Conservation (phyloP, 2,113 vertebrate genomes). For the Catharus minimus region DNA sequence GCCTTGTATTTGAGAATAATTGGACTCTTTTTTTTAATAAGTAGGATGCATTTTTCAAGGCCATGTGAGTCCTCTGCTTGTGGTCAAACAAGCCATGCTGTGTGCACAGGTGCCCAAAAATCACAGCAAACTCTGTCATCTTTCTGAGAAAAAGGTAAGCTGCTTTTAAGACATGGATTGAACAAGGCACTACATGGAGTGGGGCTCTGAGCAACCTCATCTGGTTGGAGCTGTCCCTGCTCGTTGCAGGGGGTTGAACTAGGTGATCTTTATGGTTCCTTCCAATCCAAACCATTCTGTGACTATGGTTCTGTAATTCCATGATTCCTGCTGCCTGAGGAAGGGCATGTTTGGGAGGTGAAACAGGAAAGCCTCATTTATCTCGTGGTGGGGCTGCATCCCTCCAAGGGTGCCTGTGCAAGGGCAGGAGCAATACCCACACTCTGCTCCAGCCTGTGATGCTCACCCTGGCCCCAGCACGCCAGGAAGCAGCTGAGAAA, state of each 20-base stretch:
- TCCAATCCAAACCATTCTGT: background rate
- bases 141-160: background rate
- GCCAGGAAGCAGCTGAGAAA: accelerated
- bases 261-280: background rate
- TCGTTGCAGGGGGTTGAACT: background rate
- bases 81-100: background rate
- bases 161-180: background rate
- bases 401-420: accelerated
- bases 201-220: background rate
- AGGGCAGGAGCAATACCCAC: background rate
- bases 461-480: accelerated
- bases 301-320: background rate
- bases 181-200: background rate
- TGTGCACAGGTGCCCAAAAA: background rate
- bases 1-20: background rate
- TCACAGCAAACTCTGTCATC: background rate
- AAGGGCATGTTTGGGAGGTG: background rate
- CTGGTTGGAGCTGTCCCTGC: background rate
- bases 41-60: background rate
- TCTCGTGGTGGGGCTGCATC: accelerated
- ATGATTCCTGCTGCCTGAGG: background rate
- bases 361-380: background rate
- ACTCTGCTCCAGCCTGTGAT: background rate
- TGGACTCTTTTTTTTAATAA: background rate
- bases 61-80: background rate